phyloP scores from a whole-genome alignment of 2,888 invertebrate genomes.

The Ophioninae sp. region DNA sequence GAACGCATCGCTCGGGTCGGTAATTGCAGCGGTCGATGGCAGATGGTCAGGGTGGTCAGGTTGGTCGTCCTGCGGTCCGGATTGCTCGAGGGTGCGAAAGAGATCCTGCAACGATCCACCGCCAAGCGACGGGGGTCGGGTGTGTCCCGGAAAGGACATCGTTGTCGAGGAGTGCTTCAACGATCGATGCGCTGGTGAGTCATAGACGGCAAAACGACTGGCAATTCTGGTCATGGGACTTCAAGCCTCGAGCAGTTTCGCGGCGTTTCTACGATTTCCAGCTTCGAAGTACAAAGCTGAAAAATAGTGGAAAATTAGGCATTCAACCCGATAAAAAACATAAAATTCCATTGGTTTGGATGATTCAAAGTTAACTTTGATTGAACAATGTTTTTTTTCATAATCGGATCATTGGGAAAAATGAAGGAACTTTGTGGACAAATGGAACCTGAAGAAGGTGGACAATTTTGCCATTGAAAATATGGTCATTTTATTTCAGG shows the following conservation, averaged over 20 bases:
- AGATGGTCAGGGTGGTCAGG: conserved; percentile 92
- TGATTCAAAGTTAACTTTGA: no score
- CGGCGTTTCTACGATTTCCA: background rate
- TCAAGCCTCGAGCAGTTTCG: background rate
- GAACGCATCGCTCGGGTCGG: conserved; percentile 79
- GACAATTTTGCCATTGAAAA: background rate
- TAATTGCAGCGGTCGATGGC: conserved; percentile 84
- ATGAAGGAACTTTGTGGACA: background rate
- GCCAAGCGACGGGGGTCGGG: conserved; percentile 73
- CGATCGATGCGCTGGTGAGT: conserved; percentile 75
- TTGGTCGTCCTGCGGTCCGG: conserved; percentile 95
- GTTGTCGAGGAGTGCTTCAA: conserved; percentile 71
- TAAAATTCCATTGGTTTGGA: no score
- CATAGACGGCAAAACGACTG: conserved; percentile 16
- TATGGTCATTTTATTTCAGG: background rate
- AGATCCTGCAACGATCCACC: conserved; percentile 85
- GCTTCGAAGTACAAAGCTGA: background rate
- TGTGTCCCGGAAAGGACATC: conserved; percentile 74
- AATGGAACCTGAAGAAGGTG: background rate
- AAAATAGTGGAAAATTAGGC: background rate
- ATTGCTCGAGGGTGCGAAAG: conserved; percentile 92
- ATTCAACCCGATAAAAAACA: no score
- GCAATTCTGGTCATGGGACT: background rate
- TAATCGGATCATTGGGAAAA: background rate
- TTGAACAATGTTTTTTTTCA: no score